Evolutionary conservation across 2,888 invertebrate genomes (phyloP).

Genomic region (Eupeodes latifasciatus): DNA sequence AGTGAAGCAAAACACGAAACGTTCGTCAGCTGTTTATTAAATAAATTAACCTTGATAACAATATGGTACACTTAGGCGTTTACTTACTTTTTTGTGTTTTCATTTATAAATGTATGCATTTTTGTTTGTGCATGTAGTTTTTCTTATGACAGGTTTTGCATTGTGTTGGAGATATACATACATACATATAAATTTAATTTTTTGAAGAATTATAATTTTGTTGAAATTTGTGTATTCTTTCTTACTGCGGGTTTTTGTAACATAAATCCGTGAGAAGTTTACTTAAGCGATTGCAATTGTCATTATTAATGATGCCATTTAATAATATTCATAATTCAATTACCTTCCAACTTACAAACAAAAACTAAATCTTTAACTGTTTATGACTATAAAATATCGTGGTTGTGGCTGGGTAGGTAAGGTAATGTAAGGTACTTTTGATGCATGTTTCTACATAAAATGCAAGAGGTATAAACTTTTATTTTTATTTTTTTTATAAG

Average conservation of each 20-base stretch:
- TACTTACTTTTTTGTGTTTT: too few relatives aligned
- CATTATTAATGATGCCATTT: slow-evolving; percentile 50
- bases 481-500: slow-evolving; percentile 8
- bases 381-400: slow-evolving; percentile 5
- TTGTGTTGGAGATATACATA: not conserved
- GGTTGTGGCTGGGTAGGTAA: slow-evolving; percentile 20
- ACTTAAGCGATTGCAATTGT: slow-evolving; percentile 47
- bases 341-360: not conserved
- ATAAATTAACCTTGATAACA: too few relatives aligned
- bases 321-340: slow-evolving; percentile 1
- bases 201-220: not conserved
- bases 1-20: too few relatives aligned
- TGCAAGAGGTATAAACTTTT: not conserved
- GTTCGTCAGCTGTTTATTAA: too few relatives aligned
- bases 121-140: not conserved
- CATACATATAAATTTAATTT: not conserved
- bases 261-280: slow-evolving; percentile 51
- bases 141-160: not conserved
- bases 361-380: slow-evolving; percentile 5
- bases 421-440: not conserved
- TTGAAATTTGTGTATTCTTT: slow-evolving; percentile 13
- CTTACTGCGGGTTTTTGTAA: slow-evolving; percentile 3
- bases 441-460: not conserved
- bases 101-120: too few relatives aligned
- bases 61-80: too few relatives aligned